These are phyloP conservation scores for Ochotona curzoniae DNA, from an alignment of 2,113 vertebrate genomes.

Conservation along the genomic window DNA sequence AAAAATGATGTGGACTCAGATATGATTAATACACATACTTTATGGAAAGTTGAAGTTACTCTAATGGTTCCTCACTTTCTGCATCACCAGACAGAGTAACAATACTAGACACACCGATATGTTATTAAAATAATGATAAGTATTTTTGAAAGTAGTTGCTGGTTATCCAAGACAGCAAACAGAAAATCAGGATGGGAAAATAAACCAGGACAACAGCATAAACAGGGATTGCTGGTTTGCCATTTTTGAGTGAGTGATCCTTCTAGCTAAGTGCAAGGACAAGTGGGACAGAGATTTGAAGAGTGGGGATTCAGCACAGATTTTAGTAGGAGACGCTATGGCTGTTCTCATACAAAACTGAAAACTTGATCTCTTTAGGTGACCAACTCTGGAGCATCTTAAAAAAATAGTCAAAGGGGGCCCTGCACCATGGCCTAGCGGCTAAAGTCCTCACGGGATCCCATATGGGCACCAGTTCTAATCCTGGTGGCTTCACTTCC, in stretches of 20 bases:
- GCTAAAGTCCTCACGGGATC: too few relatives aligned
- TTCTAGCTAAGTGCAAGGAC: not conserved
- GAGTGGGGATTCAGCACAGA: not conserved
- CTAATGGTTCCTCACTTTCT: not conserved
- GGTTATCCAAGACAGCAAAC: not conserved
- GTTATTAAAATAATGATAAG: not conserved
- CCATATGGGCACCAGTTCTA: too few relatives aligned
- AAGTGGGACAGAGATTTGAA: not conserved
- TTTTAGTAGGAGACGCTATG: not conserved
- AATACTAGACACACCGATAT: not conserved
- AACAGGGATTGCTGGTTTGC: rapidly evolving
- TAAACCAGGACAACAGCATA: not conserved
- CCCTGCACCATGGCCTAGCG: too few relatives aligned
- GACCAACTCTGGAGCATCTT: not conserved
- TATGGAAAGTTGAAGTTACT: not conserved
- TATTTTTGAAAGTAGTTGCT: not conserved
- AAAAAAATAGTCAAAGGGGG: not conserved
- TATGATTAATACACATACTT: not conserved
- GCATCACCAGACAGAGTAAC: not conserved
- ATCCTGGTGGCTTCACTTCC: too few relatives aligned
- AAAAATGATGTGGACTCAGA: not conserved
- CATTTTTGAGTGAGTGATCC: rapidly evolving
- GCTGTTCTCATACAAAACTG: not conserved
- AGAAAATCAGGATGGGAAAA: not conserved
- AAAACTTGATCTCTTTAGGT: not conserved